phyloP scores from a whole-genome alignment of 2,888 invertebrate genomes.

The Stramonita haemastoma region DNA sequence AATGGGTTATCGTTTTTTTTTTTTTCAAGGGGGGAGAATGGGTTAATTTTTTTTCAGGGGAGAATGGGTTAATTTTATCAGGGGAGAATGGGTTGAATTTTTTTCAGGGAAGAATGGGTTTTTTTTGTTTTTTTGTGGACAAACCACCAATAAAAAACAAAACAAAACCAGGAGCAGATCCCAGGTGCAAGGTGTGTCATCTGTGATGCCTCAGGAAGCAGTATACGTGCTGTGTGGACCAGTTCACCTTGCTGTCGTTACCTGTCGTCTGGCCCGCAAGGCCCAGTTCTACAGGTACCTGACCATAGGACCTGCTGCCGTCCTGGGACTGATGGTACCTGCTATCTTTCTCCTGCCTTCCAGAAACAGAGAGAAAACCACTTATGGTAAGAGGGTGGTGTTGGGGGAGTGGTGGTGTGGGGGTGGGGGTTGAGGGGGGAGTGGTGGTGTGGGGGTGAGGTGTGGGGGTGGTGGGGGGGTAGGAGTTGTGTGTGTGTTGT shows the following conservation, averaged over 20 bases:
- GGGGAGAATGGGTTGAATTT: too few relatives aligned
- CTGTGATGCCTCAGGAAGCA: constrained; percentile 33
- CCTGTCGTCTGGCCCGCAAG: constrained; percentile 93
- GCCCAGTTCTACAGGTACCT: constrained; percentile 90
- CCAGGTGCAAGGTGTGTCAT: too few relatives aligned
- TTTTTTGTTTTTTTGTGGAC: too few relatives aligned
- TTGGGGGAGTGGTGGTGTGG: neutral
- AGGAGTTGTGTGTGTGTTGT: neutral
- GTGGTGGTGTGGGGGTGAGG: neutral
- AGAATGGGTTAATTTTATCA: too few relatives aligned
- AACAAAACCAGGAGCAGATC: too few relatives aligned
- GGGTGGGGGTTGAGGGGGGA: neutral
- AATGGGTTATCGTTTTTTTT: too few relatives aligned
- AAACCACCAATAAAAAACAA: too few relatives aligned
- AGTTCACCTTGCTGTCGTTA: constrained; percentile 74
- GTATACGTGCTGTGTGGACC: constrained; percentile 59
- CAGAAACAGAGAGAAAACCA: constrained; percentile 93
- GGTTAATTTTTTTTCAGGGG: too few relatives aligned
- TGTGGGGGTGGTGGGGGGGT: neutral
- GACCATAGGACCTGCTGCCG: constrained; percentile 83
- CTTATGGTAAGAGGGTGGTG: neutral
- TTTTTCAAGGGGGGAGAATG: too few relatives aligned
- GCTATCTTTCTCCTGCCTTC: constrained; percentile 96
- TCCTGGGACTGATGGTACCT: constrained; percentile 95
- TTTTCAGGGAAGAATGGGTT: too few relatives aligned